A percentile compares a stretch with the other conserved stretches of the same genome.
phyloP scores from a whole-genome alignment of 2,888 invertebrate genomes.

The Harpalus rubripes region DNA sequence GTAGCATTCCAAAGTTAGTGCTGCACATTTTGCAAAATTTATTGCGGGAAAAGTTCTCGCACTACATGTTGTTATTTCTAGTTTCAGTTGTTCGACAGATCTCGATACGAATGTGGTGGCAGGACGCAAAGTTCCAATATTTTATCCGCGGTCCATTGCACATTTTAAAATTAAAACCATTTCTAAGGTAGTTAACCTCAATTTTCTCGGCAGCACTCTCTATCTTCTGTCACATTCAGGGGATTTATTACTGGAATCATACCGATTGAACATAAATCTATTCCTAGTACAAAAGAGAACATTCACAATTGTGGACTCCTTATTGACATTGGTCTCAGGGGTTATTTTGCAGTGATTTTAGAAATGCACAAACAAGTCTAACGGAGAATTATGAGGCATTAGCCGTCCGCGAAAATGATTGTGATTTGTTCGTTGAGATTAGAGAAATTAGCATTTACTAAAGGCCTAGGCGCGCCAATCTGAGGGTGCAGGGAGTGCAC shows the following conservation, averaged over 20 bases:
- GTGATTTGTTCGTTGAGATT: no score
- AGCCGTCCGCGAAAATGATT: no score
- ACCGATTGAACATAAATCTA: not conserved
- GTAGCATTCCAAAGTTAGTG: slow-evolving; percentile 42
- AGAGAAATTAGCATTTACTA: no score
- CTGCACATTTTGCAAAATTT: slow-evolving; percentile 47
- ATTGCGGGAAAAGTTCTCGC: slow-evolving; percentile 38
- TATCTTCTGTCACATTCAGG: not conserved
- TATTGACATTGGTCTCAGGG: no score
- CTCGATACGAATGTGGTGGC: not conserved
- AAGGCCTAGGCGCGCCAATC: no score
- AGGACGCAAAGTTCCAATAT: slow-evolving; percentile 39
- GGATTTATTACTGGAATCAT: not conserved
- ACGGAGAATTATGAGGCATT: no score
- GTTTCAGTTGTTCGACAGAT: slow-evolving; percentile 44
- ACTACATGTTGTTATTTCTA: slow-evolving; percentile 52
- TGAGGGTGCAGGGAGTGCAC: no score
- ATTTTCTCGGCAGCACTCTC: slow-evolving; percentile 14
- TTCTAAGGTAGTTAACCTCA: slow-evolving; percentile 47
- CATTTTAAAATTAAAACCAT: slow-evolving; percentile 49
- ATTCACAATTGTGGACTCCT: no score
- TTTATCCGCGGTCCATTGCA: slow-evolving; percentile 29
- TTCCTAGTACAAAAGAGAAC: not conserved
- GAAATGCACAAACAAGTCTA: no score
- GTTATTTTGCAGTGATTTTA: no score